Conservation (phyloP, 2,888 invertebrate species). For the Drosophila maculinotata region DNA sequence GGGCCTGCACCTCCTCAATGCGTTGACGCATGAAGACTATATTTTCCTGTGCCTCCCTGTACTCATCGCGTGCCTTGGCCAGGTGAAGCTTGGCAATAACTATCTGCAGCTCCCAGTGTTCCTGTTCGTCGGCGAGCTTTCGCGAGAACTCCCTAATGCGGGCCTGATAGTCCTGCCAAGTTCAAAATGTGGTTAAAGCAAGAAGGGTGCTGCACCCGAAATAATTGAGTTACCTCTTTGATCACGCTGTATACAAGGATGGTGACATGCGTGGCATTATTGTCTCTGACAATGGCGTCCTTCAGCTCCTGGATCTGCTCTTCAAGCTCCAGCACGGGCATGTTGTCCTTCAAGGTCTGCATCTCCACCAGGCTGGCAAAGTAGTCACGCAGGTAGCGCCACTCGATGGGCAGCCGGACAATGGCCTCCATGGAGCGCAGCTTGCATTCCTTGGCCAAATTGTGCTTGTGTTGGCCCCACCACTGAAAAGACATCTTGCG, state of each 20-base stretch:
- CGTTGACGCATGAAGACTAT: slow-evolving; percentile 27
- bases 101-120: slow-evolving; percentile 24
- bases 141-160: not conserved
- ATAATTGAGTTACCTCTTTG: slow-evolving; percentile 19
- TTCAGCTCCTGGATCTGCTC: slow-evolving; percentile 10
- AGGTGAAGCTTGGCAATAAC: not conserved
- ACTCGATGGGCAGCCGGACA: slow-evolving; percentile 36
- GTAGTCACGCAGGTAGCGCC: slow-evolving; percentile 35
- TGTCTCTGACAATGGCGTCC: not conserved
- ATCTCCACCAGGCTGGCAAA: slow-evolving; percentile 27
- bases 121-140: slow-evolving; percentile 1
- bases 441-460: not conserved
- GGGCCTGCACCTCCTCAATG: slow-evolving; percentile 18
- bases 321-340: slow-evolving; percentile 1
- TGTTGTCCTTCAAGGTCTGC: slow-evolving; percentile 15
- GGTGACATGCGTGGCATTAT: not conserved
- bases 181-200: not conserved
- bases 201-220: not conserved
- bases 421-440: not conserved
- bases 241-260: slow-evolving; percentile 3
- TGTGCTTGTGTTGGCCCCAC: not conserved
- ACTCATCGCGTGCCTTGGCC: not conserved
- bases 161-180: slow-evolving; percentile 17
- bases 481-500: not conserved
- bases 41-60: not conserved